Base-by-base conservation (phyloP, 2,797 vertebrate species). In the Tenualosa ilisha region DNA sequence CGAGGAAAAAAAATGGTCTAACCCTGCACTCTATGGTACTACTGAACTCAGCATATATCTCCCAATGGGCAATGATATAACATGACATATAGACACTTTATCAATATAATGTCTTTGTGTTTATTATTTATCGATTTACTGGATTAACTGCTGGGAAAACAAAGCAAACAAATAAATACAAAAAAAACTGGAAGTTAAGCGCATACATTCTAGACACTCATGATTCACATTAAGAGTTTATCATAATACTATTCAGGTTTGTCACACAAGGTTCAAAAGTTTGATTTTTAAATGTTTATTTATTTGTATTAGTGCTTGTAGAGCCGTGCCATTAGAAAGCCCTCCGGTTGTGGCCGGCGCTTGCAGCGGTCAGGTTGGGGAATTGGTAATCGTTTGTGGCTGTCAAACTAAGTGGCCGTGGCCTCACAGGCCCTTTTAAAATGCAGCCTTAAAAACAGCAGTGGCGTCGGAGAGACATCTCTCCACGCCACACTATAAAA, bases 321-420 rank as follows among this genome's bases (percentile, higher is more conserved):
- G 20, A 79, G 72, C 6, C 40, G 1, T 12, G 17, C 15, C 20
- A 46, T 79, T 79, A 22, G 61, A 22, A 17, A 20, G 40, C 72
- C 59, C 37, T 22, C 0, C 3, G 72, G 17, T 9, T 22, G 3
- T 22, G 37, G 40, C 15, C 72, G 12, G 40, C 6, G 17, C 37
- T 46, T 22, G 40, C 7, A 46, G 72, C 17, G 4, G 15, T 79
- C 72, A 46, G 68, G 68, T 46, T 79, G 72, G 72, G 72, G 72
- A 79, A 79, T 79, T 46, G 82, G 54, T 86, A 86, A 86, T 86
- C 63, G 82, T 24, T 15, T 86, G 82, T 81, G 83, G 56, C 83
- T 83, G 72, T 56, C 81, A 40, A 61, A 84, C 81, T 84, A 72
- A 86, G 82, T 68, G 85, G 37, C 72, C 83, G 46, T 86, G 82